phyloP scores from a whole-genome alignment of 2,888 invertebrate genomes.

The Molorchus minor region DNA sequence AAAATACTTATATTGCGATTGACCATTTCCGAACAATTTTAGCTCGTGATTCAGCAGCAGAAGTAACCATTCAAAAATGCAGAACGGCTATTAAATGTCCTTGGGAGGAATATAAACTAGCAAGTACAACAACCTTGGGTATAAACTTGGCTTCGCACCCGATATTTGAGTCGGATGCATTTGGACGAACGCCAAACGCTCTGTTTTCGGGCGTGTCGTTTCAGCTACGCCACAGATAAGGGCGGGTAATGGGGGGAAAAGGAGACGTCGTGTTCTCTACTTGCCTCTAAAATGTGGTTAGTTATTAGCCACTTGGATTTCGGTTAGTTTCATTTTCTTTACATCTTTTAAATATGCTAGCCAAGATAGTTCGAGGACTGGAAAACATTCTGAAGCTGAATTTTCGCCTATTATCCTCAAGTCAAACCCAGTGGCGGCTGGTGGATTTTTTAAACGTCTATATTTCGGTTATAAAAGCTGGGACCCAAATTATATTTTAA shows the following conservation, averaged over 20 bases:
- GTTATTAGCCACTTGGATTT: not conserved
- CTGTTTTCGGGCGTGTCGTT: constrained; percentile 14
- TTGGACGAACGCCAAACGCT: constrained; percentile 18
- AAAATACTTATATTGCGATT: too few relatives aligned
- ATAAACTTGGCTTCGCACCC: constrained; percentile 19
- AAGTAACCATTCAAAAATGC: not conserved
- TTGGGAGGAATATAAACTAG: constrained; percentile 15
- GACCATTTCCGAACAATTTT: too few relatives aligned
- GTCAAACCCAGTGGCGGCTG: too few relatives aligned
- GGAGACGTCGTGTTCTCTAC: not conserved
- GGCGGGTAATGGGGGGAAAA: not conserved
- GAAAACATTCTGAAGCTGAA: too few relatives aligned
- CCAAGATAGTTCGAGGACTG: too few relatives aligned
- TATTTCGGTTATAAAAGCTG: too few relatives aligned
- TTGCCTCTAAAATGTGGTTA: constrained; percentile 5
- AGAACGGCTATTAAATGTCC: constrained; percentile 11
- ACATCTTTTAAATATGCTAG: not conserved
- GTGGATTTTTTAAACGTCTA: too few relatives aligned
- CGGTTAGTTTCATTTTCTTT: not conserved
- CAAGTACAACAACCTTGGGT: constrained; percentile 73
- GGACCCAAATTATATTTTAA: too few relatives aligned
- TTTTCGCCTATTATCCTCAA: too few relatives aligned
- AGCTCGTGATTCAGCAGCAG: too few relatives aligned
- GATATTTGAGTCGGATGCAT: constrained; percentile 19
- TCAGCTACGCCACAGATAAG: constrained; percentile 11